A percentile compares a stretch with the other conserved stretches of the same genome.
Evolutionary conservation across 2,888 invertebrate species (phyloP).

Genomic region (Chromoteleia sp.): DNA sequence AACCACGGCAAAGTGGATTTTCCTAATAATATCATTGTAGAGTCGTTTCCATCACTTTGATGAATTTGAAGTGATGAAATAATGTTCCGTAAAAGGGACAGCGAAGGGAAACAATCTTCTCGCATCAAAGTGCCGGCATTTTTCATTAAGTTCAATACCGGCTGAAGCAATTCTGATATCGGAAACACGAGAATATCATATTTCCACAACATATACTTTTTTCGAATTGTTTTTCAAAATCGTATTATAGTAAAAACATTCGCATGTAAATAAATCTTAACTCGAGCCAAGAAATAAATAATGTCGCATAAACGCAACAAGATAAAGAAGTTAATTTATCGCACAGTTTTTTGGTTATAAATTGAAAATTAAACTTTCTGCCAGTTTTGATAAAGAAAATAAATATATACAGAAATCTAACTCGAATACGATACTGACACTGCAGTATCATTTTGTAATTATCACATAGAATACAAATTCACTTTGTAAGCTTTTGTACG

Average conservation of each 20-base stretch:
- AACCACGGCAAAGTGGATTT: slow-evolving; percentile 20
- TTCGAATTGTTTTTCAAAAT: slow-evolving; percentile 14
- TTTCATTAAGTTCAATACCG: slow-evolving; percentile 37
- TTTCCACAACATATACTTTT: slow-evolving; percentile 2
- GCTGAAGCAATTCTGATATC: slow-evolving; percentile 10
- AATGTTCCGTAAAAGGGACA: slow-evolving; percentile 25
- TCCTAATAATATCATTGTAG: slow-evolving; percentile 46
- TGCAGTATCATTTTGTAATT: background rate
- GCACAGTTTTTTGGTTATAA: slow-evolving; percentile 8
- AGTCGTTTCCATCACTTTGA: slow-evolving; percentile 40
- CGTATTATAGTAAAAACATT: slow-evolving; percentile 19
- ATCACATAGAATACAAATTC: background rate
- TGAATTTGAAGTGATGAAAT: slow-evolving; percentile 42
- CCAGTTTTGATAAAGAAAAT: slow-evolving; percentile 23
- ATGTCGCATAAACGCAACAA: background rate
- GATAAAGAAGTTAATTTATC: slow-evolving; percentile 36
- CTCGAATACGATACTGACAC: background rate
- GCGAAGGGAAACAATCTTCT: slow-evolving; percentile 32
- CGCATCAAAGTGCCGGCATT: slow-evolving; percentile 34
- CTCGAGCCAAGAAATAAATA: slow-evolving; percentile 1
- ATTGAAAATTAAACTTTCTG: slow-evolving; percentile 9
- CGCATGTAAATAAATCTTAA: background rate
- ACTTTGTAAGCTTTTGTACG: background rate
- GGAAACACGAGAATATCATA: slow-evolving; percentile 10
- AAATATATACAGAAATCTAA: slow-evolving; percentile 3